phyloP scores from a whole-genome alignment of 2,113 vertebrate genomes.

The Columbina picui region DNA sequence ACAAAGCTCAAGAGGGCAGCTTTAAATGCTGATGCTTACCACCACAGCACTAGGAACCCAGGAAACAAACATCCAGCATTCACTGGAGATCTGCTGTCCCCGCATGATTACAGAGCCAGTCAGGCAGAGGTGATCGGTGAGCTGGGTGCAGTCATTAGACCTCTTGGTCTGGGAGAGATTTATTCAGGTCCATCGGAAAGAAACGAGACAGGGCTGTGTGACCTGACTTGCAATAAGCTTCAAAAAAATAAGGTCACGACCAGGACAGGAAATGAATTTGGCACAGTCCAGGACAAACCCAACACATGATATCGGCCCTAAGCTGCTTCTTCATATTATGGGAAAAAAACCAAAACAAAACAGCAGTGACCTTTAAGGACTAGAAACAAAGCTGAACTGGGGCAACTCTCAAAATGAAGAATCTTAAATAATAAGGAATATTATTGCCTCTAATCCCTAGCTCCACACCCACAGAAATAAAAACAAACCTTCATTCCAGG shows the following conservation, averaged over 20 bases:
- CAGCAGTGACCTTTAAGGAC: neutral
- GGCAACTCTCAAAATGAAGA: neutral
- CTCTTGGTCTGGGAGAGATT: constrained; percentile 30
- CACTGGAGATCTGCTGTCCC: constrained; percentile 27
- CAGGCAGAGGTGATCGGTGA: constrained; percentile 29
- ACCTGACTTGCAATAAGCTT: constrained; percentile 56
- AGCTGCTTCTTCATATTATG: neutral
- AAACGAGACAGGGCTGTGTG: constrained; percentile 15
- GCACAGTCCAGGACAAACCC: neutral
- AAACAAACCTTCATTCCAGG: neutral
- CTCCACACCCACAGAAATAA: constrained; percentile 4
- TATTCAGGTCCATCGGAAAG: constrained; percentile 46
- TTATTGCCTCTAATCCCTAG: neutral
- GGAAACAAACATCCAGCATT: neutral
- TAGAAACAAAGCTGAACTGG: neutral
- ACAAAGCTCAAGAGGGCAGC: neutral
- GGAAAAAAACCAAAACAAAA: neutral
- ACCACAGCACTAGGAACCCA: neutral
- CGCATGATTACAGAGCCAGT: neutral
- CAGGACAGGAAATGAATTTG: neutral
- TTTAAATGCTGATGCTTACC: neutral
- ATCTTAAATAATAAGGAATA: neutral
- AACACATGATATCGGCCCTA: neutral
- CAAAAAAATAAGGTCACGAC: neutral
- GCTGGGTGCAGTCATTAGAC: constrained; percentile 4